Percentiles rank a stretch among this genome's conserved stretches.
phyloP scores from a whole-genome alignment of 2,113 vertebrate species.

The Callocephalon fimbriatum region DNA sequence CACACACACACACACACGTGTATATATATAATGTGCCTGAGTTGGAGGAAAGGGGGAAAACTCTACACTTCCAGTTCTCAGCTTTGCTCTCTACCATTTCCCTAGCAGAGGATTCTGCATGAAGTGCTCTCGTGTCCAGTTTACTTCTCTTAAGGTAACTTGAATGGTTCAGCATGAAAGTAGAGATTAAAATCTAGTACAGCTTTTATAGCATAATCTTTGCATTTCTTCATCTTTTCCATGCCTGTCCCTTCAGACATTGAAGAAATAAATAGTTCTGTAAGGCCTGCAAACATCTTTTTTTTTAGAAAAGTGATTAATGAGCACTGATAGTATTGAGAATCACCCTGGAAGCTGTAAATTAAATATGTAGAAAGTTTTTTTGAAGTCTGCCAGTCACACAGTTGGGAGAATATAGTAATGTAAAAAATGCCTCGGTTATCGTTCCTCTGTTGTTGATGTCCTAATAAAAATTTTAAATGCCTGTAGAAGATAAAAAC shows the following conservation, averaged over 20 bases:
- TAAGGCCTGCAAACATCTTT: not conserved
- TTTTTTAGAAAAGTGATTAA: no score
- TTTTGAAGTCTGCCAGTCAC: not conserved
- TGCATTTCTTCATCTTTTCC: not conserved
- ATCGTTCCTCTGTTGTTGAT: not conserved
- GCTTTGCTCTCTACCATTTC: not conserved
- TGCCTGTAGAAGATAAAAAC: constrained; percentile 27
- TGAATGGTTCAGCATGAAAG: not conserved
- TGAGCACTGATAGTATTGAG: not conserved
- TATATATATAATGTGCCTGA: not conserved
- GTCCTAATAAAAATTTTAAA: constrained; percentile 36
- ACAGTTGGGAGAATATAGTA: not conserved
- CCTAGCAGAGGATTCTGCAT: not conserved
- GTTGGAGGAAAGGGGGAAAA: not conserved
- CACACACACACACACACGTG: not conserved
- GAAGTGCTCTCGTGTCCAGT: not conserved
- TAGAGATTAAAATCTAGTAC: not conserved
- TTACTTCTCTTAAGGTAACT: not conserved
- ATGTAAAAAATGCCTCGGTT: not conserved
- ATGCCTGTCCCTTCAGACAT: not conserved
- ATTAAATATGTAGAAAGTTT: not conserved
- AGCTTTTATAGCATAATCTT: not conserved
- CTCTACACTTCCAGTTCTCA: not conserved
- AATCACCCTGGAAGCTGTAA: not conserved
- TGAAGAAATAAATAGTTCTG: not conserved